Evolutionary conservation across 1,140 invertebrate genomes (phyloP).

Genomic region (Hyposmocoma kahamanoa): DNA sequence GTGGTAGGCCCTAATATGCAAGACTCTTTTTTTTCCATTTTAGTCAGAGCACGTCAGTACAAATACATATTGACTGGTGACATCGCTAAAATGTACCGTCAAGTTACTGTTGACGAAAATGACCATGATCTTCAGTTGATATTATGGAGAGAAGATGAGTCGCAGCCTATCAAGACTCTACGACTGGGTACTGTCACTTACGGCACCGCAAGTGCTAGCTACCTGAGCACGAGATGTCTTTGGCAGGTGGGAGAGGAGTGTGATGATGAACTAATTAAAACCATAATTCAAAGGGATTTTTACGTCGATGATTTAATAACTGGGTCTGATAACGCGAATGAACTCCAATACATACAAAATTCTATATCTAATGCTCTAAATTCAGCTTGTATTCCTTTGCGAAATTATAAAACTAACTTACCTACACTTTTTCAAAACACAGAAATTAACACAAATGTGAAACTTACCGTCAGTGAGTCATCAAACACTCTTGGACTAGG

Average conservation of each 20-base stretch:
- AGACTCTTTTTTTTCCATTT: constrained; percentile 33
- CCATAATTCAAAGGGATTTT: constrained; percentile 34
- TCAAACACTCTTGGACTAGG: constrained; percentile 6
- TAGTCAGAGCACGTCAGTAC: constrained; percentile 36
- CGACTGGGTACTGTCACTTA: constrained; percentile 14
- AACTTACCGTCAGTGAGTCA: constrained; percentile 14
- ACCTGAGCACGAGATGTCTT: constrained; percentile 24
- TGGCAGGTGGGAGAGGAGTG: constrained; percentile 22
- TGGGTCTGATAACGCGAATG: constrained; percentile 8
- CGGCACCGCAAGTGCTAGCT: constrained; percentile 25
- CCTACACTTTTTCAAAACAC: constrained; percentile 4
- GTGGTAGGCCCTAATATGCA: constrained; percentile 17
- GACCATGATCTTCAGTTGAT: constrained; percentile 29
- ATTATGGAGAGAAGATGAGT: constrained; percentile 26
- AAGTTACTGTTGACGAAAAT: neutral
- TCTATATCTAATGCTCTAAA: constrained; percentile 2
- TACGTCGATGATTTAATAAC: constrained; percentile 62
- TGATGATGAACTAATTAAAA: constrained; percentile 14
- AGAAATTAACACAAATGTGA: constrained; percentile 12
- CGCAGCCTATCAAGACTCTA: constrained; percentile 13
- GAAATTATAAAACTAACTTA: constrained; percentile 7
- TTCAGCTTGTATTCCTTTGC: neutral
- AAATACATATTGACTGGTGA: constrained; percentile 33
- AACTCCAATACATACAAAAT: constrained; percentile 3
- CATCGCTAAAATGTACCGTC: constrained; percentile 23